These are phyloP conservation scores for Morone saxatilis DNA, from an alignment of 2,113 vertebrate species.

Conservation along the genomic window DNA sequence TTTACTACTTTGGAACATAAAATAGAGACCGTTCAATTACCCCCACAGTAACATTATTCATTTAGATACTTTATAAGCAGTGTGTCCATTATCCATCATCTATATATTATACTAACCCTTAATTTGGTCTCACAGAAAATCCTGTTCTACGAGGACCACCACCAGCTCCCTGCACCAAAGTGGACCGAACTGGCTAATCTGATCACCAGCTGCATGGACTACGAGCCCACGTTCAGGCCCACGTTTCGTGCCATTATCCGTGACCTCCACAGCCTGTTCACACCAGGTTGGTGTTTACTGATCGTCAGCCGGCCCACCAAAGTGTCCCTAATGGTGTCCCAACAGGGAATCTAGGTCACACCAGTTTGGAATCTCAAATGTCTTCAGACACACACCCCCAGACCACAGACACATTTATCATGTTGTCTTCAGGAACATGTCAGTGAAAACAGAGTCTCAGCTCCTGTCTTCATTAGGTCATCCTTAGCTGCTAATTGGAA, in stretches of 20 bases:
- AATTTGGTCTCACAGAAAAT: constrained; percentile 85
- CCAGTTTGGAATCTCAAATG: constrained; percentile 7
- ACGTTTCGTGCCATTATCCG: constrained; percentile 95
- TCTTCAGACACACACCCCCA: not conserved
- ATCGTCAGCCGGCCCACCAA: not conserved
- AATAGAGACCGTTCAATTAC: not conserved
- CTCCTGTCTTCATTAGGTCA: not conserved
- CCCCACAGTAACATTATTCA: not conserved
- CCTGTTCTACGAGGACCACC: constrained; percentile 95
- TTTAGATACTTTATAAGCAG: too few species aligned
- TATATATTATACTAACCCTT: not conserved
- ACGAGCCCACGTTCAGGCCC: constrained; percentile 93
- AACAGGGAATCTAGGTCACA: constrained; percentile 36
- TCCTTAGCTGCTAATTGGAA: not conserved
- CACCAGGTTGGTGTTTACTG: constrained; percentile 87
- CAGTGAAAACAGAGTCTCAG: not conserved
- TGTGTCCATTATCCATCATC: not conserved
- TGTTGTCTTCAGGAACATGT: not conserved
- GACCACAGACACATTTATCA: not conserved
- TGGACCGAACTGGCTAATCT: constrained; percentile 97
- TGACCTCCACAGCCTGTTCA: constrained; percentile 97
- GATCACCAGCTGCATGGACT: constrained; percentile 97
- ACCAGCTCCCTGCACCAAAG: constrained; percentile 95
- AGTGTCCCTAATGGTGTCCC: not conserved
- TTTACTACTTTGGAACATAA: not conserved